These are phyloP conservation scores for Xanthorhoe spadicearia DNA, from an alignment of 2,888 invertebrate genomes.

Conservation along the genomic window DNA sequence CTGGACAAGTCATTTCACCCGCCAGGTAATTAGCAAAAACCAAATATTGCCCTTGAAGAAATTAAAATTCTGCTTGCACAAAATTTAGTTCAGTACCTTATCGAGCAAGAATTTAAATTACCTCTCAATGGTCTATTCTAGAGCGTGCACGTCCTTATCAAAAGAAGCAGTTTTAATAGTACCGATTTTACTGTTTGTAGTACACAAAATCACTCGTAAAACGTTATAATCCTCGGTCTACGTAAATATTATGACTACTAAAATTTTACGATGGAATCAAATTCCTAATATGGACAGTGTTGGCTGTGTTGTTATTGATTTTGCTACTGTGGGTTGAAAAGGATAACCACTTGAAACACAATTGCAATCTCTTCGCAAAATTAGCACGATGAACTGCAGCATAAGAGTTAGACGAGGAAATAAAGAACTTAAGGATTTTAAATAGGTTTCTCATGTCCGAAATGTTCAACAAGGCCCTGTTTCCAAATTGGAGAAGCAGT, in stretches of 20 bases:
- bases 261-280: slow-evolving; percentile 47
- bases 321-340: slow-evolving; percentile 25
- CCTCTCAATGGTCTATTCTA: slow-evolving; percentile 24
- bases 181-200: slow-evolving; percentile 20
- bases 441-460: background rate
- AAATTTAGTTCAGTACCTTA: background rate
- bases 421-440: background rate
- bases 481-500: slow-evolving; percentile 1
- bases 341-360: slow-evolving; percentile 7
- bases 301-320: slow-evolving; percentile 31
- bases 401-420: background rate
- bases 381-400: background rate
- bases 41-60: no score
- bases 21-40: slow-evolving; percentile 58
- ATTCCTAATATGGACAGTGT: slow-evolving; percentile 39
- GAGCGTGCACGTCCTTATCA: slow-evolving; percentile 8
- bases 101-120: background rate
- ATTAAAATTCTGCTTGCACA: no score
- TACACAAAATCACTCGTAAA: slow-evolving; percentile 40
- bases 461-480: background rate
- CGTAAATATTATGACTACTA: slow-evolving; percentile 37
- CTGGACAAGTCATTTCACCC: slow-evolving; percentile 69
- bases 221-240: slow-evolving; percentile 36
- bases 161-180: slow-evolving; percentile 16
- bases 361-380: slow-evolving; percentile 11